A percentile compares a stretch with the other conserved stretches of the same genome.
Conservation (phyloP, 2,797 vertebrate genomes). For the Sebastes glaucus region DNA sequence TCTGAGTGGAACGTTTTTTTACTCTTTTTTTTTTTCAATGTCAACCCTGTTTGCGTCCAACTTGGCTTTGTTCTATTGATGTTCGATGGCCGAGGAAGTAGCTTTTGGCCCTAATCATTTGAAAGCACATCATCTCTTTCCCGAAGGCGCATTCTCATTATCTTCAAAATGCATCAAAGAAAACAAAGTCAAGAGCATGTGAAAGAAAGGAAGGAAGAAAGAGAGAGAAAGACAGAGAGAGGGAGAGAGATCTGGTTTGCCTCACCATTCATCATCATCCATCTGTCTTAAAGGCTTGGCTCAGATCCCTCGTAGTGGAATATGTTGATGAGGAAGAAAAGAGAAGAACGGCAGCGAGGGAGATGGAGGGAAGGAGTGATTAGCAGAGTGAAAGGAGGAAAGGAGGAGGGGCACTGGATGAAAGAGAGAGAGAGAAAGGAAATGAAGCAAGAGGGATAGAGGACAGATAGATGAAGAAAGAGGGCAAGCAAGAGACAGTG, state of each 20-base stretch:
- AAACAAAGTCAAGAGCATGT: slow-evolving; percentile 56
- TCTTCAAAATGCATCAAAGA: slow-evolving; percentile 64
- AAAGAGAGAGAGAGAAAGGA: slow-evolving; percentile 49
- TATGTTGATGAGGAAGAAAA: slow-evolving; percentile 67
- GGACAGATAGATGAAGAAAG: slow-evolving; percentile 52
- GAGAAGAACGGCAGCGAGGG: slow-evolving; percentile 29
- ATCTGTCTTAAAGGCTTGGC: slow-evolving; percentile 69
- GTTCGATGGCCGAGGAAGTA: slow-evolving; percentile 57
- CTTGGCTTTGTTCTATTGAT: slow-evolving; percentile 52
- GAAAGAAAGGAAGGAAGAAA: slow-evolving; percentile 39
- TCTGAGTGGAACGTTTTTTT: slow-evolving; percentile 8
- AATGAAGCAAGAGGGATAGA: slow-evolving; percentile 50
- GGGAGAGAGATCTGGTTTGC: slow-evolving; percentile 45
- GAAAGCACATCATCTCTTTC: slow-evolving; percentile 53
- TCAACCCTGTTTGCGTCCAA: slow-evolving; percentile 42
- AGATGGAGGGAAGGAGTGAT: slow-evolving; percentile 59
- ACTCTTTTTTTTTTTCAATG: slow-evolving; percentile 4
- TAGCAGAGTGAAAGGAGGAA: slow-evolving; percentile 49
- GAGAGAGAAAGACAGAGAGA: slow-evolving; percentile 10
- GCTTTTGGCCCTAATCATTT: slow-evolving; percentile 60
- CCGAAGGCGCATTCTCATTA: slow-evolving; percentile 60
- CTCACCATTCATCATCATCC: slow-evolving; percentile 68
- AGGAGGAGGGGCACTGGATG: slow-evolving; percentile 45
- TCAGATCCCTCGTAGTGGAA: slow-evolving; percentile 55
- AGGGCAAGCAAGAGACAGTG: slow-evolving; percentile 32